Evolutionary conservation across 2,888 invertebrate genomes (phyloP), one percentile per base, ranked within the genome.

Genomic region (Arctia plantaginis): DNA sequence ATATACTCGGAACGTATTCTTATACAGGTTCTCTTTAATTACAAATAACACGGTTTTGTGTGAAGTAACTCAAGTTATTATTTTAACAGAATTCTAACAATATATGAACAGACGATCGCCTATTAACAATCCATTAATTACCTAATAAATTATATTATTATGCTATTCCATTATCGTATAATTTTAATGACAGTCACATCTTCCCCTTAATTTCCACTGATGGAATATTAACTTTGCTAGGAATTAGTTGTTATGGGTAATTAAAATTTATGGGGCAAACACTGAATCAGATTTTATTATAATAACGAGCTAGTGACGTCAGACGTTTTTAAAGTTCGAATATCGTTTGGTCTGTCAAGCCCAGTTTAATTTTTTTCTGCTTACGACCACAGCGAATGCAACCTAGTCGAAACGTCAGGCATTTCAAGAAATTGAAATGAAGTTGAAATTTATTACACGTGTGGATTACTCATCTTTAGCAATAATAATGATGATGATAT

Each of bases 171-270:
- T 73, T 59, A 68, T 64, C 64, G n/a, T 72, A 73, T 68, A 68
- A 68, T 64, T 33, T 35, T 68, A 51, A 73, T 73, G 73, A 6
- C 35, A 15, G 10, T 44, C 66, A 44, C 66, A 30, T 59, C 55
- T 23, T 66, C 20, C 20, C 62, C 59, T 66, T 72, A 59, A 66
- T 59, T 55, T 59, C 39, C n/a, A n/a, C 20, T 47, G 65, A 59
- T 70, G 70, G 67, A 66, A 74, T 74, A 70, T 70, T 70, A 66
- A 70, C 41, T 66, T 59, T 66, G 67, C 55, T 10, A 62, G 27
- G 33, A 67, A 72, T 72, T 68, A 74, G 47, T 44, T 15, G 51
- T 51, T 30, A 27, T 0, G 20, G 66, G 10, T 35, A 71, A 67
- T 74, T 20, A 47, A 23, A 66, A 33, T 74, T 69, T 65, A 69